These are phyloP conservation scores for Sarcophaga rosellei DNA, from an alignment of 2,888 invertebrate species.

Conservation along the genomic window DNA sequence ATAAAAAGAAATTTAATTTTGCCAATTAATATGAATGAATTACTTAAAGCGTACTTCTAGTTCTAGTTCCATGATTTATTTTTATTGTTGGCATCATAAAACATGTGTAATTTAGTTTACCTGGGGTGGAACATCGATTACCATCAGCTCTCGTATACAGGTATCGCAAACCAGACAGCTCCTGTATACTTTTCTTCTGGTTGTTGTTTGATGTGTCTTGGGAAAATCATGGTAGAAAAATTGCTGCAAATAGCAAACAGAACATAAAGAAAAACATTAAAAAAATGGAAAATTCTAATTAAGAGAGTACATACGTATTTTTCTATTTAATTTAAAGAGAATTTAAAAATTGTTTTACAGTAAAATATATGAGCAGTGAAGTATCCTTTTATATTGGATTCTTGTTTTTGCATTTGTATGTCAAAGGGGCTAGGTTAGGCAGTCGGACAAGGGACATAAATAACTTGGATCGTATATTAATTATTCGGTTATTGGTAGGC, in stretches of 20 bases:
- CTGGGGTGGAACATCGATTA: slow-evolving; percentile 82
- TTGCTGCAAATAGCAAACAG: slow-evolving; percentile 76
- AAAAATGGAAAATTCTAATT: neutral
- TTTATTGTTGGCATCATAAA: neutral
- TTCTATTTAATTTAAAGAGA: too few relatives aligned
- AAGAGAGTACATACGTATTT: neutral
- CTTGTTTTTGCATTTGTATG: too few relatives aligned
- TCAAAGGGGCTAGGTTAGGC: too few relatives aligned
- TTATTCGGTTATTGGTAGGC: too few relatives aligned
- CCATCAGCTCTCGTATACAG: slow-evolving; percentile 82
- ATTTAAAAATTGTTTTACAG: too few relatives aligned
- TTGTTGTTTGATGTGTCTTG: slow-evolving; percentile 80
- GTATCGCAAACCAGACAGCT: slow-evolving; percentile 82
- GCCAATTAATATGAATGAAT: too few relatives aligned
- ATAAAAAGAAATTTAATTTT: too few relatives aligned
- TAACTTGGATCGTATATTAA: too few relatives aligned
- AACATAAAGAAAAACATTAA: neutral
- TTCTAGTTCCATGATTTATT: neutral
- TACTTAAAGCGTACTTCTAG: neutral
- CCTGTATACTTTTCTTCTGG: slow-evolving; percentile 80
- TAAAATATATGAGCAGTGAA: too few relatives aligned
- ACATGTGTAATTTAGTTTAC: slow-evolving; percentile 72
- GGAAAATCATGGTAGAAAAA: slow-evolving; percentile 82
- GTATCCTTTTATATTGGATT: too few relatives aligned
- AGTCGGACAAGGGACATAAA: too few relatives aligned